phyloP scores from a whole-genome alignment of 2,797 vertebrate species.

The Danio albolineatus region DNA sequence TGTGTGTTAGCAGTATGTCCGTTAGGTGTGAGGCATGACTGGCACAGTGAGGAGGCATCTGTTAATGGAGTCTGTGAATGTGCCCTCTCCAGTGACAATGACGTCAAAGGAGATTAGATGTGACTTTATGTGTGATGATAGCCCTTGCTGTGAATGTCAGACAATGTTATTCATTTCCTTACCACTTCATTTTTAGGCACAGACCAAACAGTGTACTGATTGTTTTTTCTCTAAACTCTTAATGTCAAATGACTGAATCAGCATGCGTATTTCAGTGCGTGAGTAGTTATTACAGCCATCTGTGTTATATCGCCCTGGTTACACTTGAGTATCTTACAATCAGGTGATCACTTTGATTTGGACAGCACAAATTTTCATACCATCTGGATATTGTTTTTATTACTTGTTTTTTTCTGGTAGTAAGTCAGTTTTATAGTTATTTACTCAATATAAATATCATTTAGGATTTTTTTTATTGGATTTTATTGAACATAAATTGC shows the following conservation, averaged over 20 bases:
- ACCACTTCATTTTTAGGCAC: slow-evolving; percentile 37
- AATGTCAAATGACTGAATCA: slow-evolving; percentile 45
- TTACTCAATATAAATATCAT: no score
- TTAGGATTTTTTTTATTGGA: no score
- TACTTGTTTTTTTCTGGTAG: no score
- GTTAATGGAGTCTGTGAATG: slow-evolving; percentile 52
- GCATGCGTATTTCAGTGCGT: slow-evolving; percentile 21
- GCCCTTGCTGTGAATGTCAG: slow-evolving; percentile 52
- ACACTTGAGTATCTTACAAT: slow-evolving; percentile 18
- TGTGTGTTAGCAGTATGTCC: slow-evolving; percentile 43
- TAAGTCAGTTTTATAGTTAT: no score
- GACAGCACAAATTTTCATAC: slow-evolving; percentile 43
- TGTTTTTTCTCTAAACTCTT: slow-evolving; percentile 17
- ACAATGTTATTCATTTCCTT: slow-evolving; percentile 53
- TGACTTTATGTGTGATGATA: slow-evolving; percentile 55
- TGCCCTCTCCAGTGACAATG: slow-evolving; percentile 52
- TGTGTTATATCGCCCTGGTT: slow-evolving; percentile 25
- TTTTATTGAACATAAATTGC: no score
- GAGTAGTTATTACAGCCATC: slow-evolving; percentile 34
- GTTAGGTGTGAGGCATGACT: slow-evolving; percentile 44
- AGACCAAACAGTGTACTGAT: slow-evolving; percentile 21
- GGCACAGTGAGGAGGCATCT: slow-evolving; percentile 50
- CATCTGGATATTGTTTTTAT: not conserved
- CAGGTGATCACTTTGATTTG: slow-evolving; percentile 18
- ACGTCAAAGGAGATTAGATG: slow-evolving; percentile 54